A percentile compares a stretch with the other conserved stretches of the same genome.
Conservation (phyloP, 2,113 vertebrate genomes). For the Eptesicus fuscus region DNA sequence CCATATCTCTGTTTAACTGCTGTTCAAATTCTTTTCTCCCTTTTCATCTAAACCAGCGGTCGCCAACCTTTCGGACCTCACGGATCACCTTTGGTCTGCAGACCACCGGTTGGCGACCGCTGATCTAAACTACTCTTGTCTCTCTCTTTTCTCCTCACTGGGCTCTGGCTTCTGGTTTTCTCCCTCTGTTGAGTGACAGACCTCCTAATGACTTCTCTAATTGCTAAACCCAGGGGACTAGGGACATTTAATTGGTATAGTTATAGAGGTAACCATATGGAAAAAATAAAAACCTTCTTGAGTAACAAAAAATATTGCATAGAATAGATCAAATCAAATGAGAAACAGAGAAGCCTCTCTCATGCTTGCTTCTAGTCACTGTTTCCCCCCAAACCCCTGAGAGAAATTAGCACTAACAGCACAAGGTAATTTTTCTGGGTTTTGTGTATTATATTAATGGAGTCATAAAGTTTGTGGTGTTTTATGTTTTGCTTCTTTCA, state of each 20-base stretch:
- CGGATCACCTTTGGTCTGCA: no score
- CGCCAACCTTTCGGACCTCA: no score
- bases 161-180: background rate
- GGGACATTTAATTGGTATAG: background rate
- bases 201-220: background rate
- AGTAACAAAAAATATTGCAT: background rate
- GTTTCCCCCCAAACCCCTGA: background rate
- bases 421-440: background rate
- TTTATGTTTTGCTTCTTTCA: background rate
- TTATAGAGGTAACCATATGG: background rate
- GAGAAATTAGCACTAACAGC: background rate
- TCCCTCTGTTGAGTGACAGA: background rate
- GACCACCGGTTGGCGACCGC: no score
- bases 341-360: background rate
- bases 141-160: background rate
- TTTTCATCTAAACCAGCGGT: background rate
- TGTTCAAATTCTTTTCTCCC: background rate
- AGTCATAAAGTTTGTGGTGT: background rate
- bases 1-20: background rate
- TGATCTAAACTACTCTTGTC: background rate
- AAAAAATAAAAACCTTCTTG: background rate
- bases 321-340: background rate
- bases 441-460: background rate
- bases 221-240: background rate
- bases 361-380: background rate